Conservation (phyloP, 2,797 vertebrate species). For the Caiman crocodilus region DNA sequence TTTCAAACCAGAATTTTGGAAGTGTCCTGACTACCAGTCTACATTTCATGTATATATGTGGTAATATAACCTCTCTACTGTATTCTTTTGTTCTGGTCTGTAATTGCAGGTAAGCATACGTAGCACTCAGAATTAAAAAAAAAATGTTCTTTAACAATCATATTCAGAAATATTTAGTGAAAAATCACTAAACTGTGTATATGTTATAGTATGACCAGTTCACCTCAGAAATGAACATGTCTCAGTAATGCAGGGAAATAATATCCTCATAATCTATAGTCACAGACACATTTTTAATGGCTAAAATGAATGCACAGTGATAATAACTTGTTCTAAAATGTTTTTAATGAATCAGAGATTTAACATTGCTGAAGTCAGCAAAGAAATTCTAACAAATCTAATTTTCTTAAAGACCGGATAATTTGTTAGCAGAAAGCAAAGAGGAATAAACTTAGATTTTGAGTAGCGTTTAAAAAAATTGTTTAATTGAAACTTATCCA, state of each 20-base stretch:
- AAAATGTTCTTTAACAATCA: background rate
- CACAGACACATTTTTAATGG: background rate
- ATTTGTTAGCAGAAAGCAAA: background rate
- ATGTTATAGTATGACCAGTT: background rate
- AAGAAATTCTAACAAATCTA: background rate
- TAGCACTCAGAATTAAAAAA: background rate
- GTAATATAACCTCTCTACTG: background rate
- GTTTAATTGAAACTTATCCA: background rate
- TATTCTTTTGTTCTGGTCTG: background rate
- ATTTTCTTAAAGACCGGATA: background rate
- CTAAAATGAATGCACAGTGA: background rate
- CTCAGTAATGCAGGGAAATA: background rate
- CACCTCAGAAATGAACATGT: background rate
- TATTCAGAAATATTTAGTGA: background rate
- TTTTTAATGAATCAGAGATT: background rate
- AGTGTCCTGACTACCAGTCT: background rate
- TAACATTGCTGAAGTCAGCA: conserved; percentile 1
- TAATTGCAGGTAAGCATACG: background rate
- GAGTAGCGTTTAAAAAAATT: background rate
- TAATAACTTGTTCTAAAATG: background rate
- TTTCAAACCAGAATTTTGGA: background rate
- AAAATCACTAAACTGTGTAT: background rate
- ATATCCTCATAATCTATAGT: background rate
- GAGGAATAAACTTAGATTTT: background rate
- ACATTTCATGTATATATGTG: background rate